Percentiles rank a stretch among this genome's conserved stretches.
phyloP scores from a whole-genome alignment of 2,113 vertebrate species.

The Lamprotornis superbus region DNA sequence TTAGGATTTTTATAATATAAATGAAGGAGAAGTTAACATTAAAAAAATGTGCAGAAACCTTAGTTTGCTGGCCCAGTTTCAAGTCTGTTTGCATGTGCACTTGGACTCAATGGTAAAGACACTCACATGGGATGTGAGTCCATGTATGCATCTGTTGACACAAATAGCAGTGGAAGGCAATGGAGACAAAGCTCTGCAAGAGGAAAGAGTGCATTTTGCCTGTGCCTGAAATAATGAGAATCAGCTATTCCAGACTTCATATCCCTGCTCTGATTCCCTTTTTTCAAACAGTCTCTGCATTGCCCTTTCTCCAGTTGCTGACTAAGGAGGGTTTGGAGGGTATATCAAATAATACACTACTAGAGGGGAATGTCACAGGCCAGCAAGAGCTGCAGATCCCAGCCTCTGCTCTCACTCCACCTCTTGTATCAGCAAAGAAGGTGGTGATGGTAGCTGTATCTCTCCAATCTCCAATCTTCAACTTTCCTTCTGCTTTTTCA shows the following conservation, averaged over 20 bases:
- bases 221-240: background rate
- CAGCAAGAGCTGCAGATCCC: background rate
- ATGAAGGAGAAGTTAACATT: background rate
- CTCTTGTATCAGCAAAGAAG: background rate
- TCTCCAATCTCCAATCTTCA: background rate
- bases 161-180: background rate
- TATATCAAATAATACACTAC: background rate
- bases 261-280: too few relatives aligned
- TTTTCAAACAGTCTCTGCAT: background rate
- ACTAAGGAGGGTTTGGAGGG: background rate
- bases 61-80: background rate
- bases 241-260: background rate
- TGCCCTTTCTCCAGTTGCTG: background rate
- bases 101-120: background rate
- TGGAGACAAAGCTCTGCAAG: background rate
- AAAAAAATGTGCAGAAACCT: background rate
- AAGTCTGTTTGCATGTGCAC: background rate
- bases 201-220: background rate
- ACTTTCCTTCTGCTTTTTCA: background rate
- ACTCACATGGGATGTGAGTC: background rate
- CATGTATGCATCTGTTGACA: background rate
- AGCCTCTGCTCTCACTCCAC: background rate
- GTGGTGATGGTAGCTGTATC: background rate
- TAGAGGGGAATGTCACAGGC: too few relatives aligned
- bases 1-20: background rate